These are phyloP conservation scores for Phengaris alcon DNA, from an alignment of 2,888 invertebrate genomes.

Conservation along the genomic window DNA sequence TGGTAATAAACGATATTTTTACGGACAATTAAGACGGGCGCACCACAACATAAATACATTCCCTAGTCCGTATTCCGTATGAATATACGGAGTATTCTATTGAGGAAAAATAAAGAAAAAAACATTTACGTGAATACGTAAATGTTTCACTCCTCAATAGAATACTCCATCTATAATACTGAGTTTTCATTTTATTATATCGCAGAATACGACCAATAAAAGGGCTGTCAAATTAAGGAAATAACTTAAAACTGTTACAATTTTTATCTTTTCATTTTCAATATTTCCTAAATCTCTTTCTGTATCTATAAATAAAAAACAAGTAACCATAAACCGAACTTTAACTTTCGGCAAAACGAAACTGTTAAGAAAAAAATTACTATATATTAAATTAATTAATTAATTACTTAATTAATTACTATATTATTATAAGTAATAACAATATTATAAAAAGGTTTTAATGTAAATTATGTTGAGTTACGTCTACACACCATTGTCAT, in stretches of 20 bases:
- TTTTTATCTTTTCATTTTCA: neutral
- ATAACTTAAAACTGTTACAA: neutral
- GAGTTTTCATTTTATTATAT: slow-evolving; percentile 3
- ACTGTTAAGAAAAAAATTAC: no score
- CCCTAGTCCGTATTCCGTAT: neutral
- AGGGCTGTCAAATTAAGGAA: neutral
- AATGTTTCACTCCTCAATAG: neutral
- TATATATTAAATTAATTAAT: no score
- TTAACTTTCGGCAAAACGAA: neutral
- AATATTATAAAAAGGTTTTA: no score
- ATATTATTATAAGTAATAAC: no score
- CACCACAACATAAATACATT: no score
- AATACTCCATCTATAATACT: neutral
- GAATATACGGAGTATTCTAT: neutral
- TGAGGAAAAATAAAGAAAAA: no score
- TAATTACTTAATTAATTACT: no score
- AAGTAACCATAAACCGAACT: neutral
- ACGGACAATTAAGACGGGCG: no score
- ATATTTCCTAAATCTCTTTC: neutral
- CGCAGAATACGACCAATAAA: neutral
- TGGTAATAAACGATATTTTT: no score
- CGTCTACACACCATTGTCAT: no score
- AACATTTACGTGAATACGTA: neutral
- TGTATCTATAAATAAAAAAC: neutral
- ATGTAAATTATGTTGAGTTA: no score